Percentiles rank a stretch among this genome's conserved stretches.
phyloP scores from a whole-genome alignment of 2,113 vertebrate genomes.

The Urocolius indicus region DNA sequence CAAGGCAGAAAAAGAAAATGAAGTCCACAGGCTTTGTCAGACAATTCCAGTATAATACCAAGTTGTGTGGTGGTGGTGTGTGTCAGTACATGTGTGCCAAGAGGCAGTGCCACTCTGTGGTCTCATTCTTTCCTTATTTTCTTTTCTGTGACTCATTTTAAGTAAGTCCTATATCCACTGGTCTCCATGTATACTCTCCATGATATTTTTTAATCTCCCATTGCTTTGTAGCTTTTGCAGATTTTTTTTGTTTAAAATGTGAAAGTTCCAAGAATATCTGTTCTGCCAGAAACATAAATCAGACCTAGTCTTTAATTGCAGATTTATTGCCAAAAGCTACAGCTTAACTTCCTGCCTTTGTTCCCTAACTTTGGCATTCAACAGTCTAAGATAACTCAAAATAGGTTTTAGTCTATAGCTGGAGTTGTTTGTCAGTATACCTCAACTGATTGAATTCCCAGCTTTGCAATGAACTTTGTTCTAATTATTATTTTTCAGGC shows the following conservation, averaged over 20 bases:
- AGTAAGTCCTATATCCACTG: neutral
- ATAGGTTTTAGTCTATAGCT: constrained; percentile 52
- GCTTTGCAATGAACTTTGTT: neutral
- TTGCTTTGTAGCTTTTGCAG: constrained; percentile 4
- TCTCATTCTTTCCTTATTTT: neutral
- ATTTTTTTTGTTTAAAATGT: constrained; percentile 16
- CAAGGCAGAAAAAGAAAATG: neutral
- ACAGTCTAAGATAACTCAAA: constrained; percentile 20
- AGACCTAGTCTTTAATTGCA: constrained; percentile 50
- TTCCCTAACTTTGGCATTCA: constrained; percentile 59
- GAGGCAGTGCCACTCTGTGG: neutral
- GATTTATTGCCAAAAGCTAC: constrained; percentile 68
- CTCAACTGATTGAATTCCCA: constrained; percentile 4
- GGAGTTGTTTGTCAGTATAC: constrained; percentile 2
- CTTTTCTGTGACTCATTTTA: neutral
- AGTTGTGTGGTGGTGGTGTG: neutral
- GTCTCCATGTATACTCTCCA: neutral
- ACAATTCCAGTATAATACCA: neutral
- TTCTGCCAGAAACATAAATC: constrained; percentile 53
- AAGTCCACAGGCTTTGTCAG: neutral
- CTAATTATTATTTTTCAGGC: neutral
- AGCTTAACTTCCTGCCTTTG: constrained; percentile 69
- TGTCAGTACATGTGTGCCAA: neutral
- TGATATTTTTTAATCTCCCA: neutral
- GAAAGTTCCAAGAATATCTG: constrained; percentile 14